phyloP scores from a whole-genome alignment of 2,797 vertebrate species.

The Trematomus bernacchii region DNA sequence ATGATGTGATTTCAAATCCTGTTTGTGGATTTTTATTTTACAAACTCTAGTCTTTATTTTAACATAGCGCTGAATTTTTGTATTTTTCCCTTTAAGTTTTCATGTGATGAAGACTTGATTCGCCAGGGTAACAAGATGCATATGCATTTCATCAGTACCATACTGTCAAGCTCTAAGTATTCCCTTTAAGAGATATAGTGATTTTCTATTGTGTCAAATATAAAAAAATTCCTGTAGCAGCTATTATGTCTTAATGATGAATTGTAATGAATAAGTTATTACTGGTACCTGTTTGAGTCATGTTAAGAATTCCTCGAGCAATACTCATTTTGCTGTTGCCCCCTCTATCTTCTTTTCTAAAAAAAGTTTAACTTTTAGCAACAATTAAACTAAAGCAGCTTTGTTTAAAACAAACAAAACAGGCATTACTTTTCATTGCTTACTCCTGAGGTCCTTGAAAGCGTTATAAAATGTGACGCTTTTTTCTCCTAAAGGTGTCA shows the following conservation, averaged over 20 bases:
- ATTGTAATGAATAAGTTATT: not conserved
- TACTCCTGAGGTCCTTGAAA: constrained; percentile 13
- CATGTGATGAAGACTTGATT: constrained; percentile 5
- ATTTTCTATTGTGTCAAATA: constrained; percentile 1
- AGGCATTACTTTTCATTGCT: not conserved
- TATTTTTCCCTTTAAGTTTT: not conserved
- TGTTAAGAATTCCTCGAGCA: not conserved
- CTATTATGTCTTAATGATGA: constrained; percentile 8
- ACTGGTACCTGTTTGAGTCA: not conserved
- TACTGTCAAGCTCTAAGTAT: not conserved
- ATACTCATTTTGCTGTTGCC: too few species aligned
- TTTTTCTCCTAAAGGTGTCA: constrained; percentile 45
- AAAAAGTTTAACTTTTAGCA: not conserved
- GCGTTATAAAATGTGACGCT: constrained; percentile 25
- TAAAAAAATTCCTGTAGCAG: not conserved
- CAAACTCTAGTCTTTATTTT: not conserved
- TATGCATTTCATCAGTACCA: not conserved
- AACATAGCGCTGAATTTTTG: not conserved
- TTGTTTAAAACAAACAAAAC: not conserved
- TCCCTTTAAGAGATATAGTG: not conserved
- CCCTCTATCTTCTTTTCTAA: too few species aligned
- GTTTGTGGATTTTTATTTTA: not conserved
- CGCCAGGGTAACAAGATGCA: not conserved
- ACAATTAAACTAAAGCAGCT: not conserved
- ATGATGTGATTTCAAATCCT: not conserved